Base-by-base conservation (phyloP, 1,140 invertebrate genomes). In the Philotrypesis tridentata region DNA sequence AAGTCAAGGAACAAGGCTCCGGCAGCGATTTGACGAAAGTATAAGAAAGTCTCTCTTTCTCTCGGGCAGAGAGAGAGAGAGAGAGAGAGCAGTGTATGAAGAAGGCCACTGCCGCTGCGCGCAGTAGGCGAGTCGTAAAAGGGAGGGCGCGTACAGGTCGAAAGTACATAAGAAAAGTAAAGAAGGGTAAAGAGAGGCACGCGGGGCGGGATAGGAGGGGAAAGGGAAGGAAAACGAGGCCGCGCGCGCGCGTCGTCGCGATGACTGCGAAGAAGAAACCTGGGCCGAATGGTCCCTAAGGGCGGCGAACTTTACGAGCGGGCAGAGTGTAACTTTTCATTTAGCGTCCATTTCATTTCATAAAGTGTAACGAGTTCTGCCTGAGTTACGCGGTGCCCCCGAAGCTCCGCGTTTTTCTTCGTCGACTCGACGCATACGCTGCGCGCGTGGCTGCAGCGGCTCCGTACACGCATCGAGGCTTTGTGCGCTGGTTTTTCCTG, bases 321-420 rank as follows among this genome's bases (percentile, higher is more conserved):
- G 78, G 37, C 37, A 68, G 78, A 83, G 82, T 83, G 83, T 85
- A 85, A 85, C 82, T 85, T 84, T 85, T 85, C 81, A 85, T 85
- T 85, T 84, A 85, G 85, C 82, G 77, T 81, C 82, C 82, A 83
- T 85, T 85, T 82, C 79, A 84, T 85, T 85, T 84, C 82, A 84
- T 85, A 85, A 85, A 85, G 84, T 81, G 85, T 82, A 85, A 82
- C 84, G 79, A 85, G 84, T 83, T 83, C 60, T 81, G 75, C 21
- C 14, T 33, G 75, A 43, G 25, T 70, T 84, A 67, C 68, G 80
- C 48, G 65, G 55, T 48, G 31, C 63, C 31, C 55, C 4, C 60
- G 73, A 4, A n/a, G 70, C 48, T 55, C 21, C n/a, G 70, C 33
- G n/a, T 25, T 8, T 71, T 21, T 43, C 33, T 70, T 70, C 21